These are phyloP conservation scores for Pristionchus exspectatus DNA, from an alignment of 2,888 invertebrate species.

Conservation along the genomic window DNA sequence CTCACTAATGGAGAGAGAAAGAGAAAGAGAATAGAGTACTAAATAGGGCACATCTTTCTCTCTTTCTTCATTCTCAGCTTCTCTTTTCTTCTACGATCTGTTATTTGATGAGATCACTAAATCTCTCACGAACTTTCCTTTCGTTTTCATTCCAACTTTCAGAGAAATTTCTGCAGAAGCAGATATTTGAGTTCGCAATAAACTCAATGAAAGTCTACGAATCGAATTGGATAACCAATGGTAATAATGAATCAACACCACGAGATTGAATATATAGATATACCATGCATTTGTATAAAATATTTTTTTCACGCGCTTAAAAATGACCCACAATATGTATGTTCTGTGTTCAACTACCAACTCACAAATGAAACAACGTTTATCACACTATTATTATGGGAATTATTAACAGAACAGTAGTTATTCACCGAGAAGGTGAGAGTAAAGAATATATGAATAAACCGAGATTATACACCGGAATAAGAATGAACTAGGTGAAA, in stretches of 20 bases:
- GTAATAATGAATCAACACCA: too few relatives aligned
- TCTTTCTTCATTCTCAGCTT: neutral
- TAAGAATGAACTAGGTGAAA: neutral
- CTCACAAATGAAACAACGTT: neutral
- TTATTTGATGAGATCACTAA: neutral
- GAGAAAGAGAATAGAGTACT: conserved; percentile 32
- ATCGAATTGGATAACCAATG: too few relatives aligned
- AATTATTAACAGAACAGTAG: conserved; percentile 3
- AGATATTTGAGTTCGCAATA: too few relatives aligned
- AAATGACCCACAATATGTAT: too few relatives aligned
- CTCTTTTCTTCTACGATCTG: conserved; percentile 21
- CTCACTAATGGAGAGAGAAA: conserved; percentile 9
- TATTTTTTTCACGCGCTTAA: too few relatives aligned
- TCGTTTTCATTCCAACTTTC: neutral
- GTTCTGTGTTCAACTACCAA: neutral
- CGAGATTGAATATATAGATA: too few relatives aligned
- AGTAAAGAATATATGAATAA: neutral
- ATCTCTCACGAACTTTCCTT: neutral
- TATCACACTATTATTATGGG: conserved; percentile 34
- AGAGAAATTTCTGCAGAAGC: too few relatives aligned
- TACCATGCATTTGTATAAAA: too few relatives aligned
- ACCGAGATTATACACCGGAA: conserved; percentile 27
- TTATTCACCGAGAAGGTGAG: conserved; percentile 17
- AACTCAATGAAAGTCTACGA: too few relatives aligned
- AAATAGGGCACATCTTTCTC: conserved; percentile 8